Percentiles rank a stretch among this genome's conserved stretches.
phyloP scores from a whole-genome alignment of 2,888 invertebrate species.

The Noctua comes region DNA sequence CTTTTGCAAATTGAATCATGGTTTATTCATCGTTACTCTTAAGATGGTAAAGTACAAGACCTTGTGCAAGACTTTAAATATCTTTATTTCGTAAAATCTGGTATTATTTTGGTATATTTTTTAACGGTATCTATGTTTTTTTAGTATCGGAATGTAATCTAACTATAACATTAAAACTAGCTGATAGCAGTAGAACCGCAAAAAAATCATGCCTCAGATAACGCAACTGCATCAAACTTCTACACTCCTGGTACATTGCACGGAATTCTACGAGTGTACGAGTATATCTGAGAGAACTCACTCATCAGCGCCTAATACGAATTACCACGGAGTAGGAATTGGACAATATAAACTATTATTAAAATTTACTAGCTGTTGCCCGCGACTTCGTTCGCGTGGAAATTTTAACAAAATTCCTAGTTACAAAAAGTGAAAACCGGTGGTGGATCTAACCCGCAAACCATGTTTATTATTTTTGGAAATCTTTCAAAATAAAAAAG shows the following conservation, averaged over 20 bases:
- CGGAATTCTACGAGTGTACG: conserved; percentile 2
- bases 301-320: conserved; percentile 5
- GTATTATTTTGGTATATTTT: background rate
- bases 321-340: conserved; percentile 9
- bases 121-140: too few relatives aligned
- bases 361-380: too few relatives aligned
- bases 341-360: background rate
- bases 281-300: conserved; percentile 1
- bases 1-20: conserved; percentile 26
- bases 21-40: conserved; percentile 9
- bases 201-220: conserved; percentile 23
- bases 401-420: too few relatives aligned
- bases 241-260: conserved; percentile 13
- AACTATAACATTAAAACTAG: background rate
- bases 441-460: too few relatives aligned
- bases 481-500: too few relatives aligned
- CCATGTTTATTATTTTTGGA: too few relatives aligned
- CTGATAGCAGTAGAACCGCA: background rate
- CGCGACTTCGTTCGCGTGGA: too few relatives aligned
- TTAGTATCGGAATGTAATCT: background rate
- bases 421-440: too few relatives aligned
- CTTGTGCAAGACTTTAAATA: background rate
- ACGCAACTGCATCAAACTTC: conserved; percentile 30
- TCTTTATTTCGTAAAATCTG: background rate
- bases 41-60: background rate